Base-by-base conservation (phyloP, 2,888 invertebrate species). In the Sympetrum striolatum region DNA sequence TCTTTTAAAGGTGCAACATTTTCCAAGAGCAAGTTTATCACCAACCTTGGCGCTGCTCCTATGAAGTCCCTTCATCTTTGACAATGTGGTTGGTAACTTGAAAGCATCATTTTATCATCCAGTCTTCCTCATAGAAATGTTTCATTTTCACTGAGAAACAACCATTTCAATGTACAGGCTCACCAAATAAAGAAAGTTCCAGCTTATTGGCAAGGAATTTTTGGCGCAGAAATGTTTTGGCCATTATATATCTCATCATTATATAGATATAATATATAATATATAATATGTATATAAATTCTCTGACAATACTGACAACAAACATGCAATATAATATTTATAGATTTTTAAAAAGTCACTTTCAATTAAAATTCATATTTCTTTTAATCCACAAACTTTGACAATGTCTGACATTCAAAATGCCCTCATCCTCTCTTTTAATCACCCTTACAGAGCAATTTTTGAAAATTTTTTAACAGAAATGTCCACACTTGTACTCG, bases 251-350 rank as follows among this genome's bases (percentile, higher is more conserved):
- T 86, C 86, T 86, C 86, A 86, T 86, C 86, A 86, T 86, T 31
- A 31, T 60, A 86, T 86, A 86, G 58, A 64, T 58, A 86, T 86
- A 86, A 58, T 60, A 86, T 86, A 86, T 86, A 86, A 31, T 31
- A 73, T 86, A 82, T 81, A 48, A 86, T 86, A 86, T 86, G 60
- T 86, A 86, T 86, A 86, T 86, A 86, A 86, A 86, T 86, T 86
- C 86, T 86, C 86, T 86, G 86, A 86, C 86, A 86, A 86, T 86
- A 86, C 86, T 86, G 86, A 86, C 86, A 86, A 86, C 86, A 86
- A 86, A 86, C 86, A 86, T 86, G 60, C 60, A 60, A 86, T 86
- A 86, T 86, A 86, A 64, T 86, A 86, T 86, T 86, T 64, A 60
- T 60, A 86, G 58, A 86, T 86, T 60, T 37, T 60, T 86, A 86